These are phyloP conservation scores for Anguilla pacifica DNA, from an alignment of 2,797 vertebrate species.

Conservation along the genomic window DNA sequence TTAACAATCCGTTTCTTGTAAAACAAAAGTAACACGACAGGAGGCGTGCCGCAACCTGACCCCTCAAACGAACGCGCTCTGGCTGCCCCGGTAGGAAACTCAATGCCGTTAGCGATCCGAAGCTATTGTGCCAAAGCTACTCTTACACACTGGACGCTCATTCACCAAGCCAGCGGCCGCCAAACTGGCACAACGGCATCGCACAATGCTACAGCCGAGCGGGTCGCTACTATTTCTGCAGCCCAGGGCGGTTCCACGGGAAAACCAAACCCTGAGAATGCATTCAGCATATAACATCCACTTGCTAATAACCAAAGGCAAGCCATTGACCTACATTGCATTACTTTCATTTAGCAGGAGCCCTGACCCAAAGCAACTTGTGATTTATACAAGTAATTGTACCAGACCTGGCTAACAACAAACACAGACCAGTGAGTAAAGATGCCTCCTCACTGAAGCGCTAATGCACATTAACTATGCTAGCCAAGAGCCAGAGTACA, in stretches of 20 bases:
- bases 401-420: background rate
- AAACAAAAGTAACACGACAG: constrained; percentile 36
- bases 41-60: constrained; percentile 50
- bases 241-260: background rate
- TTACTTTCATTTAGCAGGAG: background rate
- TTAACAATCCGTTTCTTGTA: constrained; percentile 51
- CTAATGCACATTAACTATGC: background rate
- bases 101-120: constrained; percentile 43
- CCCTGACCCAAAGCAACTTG: background rate
- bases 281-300: background rate
- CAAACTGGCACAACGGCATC: background rate
- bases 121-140: background rate
- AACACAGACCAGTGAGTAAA: background rate
- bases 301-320: background rate
- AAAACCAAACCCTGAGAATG: constrained; percentile 5
- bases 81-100: constrained; percentile 51
- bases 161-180: background rate
- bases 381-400: too few species aligned
- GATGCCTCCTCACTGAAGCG: background rate
- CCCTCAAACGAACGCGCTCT: constrained; percentile 55
- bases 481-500: background rate
- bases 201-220: background rate
- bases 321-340: background rate
- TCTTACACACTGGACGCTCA: background rate
- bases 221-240: background rate